Evolutionary conservation across 1,140 invertebrate genomes (phyloP).

Genomic region (Drosophila equinoxialis): DNA sequence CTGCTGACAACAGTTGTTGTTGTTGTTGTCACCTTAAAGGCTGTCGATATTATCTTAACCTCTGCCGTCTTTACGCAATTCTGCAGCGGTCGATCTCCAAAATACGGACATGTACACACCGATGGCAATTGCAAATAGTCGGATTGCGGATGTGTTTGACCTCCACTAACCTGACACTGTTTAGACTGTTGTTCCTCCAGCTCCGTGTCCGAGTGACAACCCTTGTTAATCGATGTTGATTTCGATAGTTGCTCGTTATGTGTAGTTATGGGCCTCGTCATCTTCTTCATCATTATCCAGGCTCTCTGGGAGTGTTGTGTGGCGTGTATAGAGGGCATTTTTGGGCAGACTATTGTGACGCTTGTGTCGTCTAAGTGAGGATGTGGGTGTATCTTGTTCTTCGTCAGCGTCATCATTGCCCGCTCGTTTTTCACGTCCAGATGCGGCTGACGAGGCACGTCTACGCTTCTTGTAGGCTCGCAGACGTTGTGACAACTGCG

Average conservation of each 20-base stretch:
- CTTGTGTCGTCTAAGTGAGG: conserved; percentile 50
- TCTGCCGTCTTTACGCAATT: conserved; percentile 83
- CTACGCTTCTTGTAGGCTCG: conserved; percentile 61
- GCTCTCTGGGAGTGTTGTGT: conserved; percentile 58
- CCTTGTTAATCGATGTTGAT: conserved; percentile 29
- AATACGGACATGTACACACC: conserved; percentile 91
- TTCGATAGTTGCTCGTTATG: conserved; percentile 17
- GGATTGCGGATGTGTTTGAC: conserved; percentile 52
- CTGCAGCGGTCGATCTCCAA: conserved; percentile 86
- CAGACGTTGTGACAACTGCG: conserved; percentile 54
- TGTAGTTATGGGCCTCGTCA: background rate
- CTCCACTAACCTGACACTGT: conserved; percentile 28
- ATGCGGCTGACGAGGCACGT: conserved; percentile 62
- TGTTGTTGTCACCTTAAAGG: conserved; percentile 66
- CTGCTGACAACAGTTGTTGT: conserved; percentile 60
- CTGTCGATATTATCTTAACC: conserved; percentile 84
- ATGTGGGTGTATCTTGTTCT: conserved; percentile 54
- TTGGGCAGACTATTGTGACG: conserved; percentile 77
- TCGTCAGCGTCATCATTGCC: conserved; percentile 59
- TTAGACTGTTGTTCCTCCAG: conserved; percentile 46
- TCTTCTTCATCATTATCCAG: conserved; percentile 44
- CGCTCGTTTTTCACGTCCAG: conserved; percentile 48
- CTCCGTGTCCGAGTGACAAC: conserved; percentile 70
- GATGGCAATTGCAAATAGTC: conserved; percentile 86
- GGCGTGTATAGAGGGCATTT: conserved; percentile 61